These are phyloP conservation scores for Morelia viridis DNA, from an alignment of 2,797 vertebrate species.

Conservation along the genomic window DNA sequence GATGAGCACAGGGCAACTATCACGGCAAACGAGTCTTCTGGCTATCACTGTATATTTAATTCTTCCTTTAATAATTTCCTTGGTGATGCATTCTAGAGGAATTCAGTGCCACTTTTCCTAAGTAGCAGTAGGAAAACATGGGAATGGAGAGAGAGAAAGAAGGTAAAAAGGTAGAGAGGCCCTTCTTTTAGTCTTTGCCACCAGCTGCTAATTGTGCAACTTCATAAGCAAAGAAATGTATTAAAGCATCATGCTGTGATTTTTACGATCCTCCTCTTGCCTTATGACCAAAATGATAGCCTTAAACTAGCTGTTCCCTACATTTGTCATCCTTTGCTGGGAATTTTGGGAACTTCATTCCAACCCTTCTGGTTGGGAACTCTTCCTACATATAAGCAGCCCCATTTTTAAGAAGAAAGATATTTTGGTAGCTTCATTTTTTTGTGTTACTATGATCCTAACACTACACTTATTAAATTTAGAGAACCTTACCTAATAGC, in stretches of 20 bases:
- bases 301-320: background rate
- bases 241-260: background rate
- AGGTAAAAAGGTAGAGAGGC: background rate
- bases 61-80: background rate
- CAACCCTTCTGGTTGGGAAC: too few relatives aligned
- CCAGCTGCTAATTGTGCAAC: too few relatives aligned
- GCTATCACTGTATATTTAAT: background rate
- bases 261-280: background rate
- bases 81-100: background rate
- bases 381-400: too few relatives aligned
- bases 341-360: too few relatives aligned
- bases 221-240: background rate
- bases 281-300: background rate
- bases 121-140: background rate
- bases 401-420: background rate
- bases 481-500: conserved; percentile 74
- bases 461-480: background rate
- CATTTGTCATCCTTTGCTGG: background rate
- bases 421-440: background rate
- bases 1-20: background rate
- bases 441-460: background rate
- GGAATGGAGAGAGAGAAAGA: background rate
- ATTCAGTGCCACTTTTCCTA: background rate
- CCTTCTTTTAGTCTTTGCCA: background rate
- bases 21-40: background rate